These are phyloP conservation scores for Lutra lutra DNA, from an alignment of 2,797 vertebrate species.

Conservation along the genomic window DNA sequence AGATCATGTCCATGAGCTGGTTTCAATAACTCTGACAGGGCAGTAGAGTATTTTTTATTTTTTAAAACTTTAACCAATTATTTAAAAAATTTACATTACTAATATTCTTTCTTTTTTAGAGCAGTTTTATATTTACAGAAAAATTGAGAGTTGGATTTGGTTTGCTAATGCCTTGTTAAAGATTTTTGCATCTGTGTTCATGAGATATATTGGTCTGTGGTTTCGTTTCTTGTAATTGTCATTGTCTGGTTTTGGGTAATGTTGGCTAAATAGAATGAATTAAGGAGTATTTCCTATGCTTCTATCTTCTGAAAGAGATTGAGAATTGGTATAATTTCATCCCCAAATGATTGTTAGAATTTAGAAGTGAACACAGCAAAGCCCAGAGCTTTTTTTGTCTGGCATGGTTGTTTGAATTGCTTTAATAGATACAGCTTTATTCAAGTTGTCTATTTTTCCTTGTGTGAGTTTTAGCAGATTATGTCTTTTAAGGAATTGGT, in stretches of 20 bases:
- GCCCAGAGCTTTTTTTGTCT: background rate
- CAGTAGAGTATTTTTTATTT: slow-evolving; percentile 89
- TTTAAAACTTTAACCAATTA: slow-evolving; percentile 17
- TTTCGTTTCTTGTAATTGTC: background rate
- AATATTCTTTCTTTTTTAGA: background rate
- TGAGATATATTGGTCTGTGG: background rate
- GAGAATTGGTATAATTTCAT: background rate
- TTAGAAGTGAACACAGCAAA: background rate
- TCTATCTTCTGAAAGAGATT: background rate
- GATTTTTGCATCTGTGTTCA: background rate
- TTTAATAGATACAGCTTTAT: background rate
- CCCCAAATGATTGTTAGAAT: background rate
- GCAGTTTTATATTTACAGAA: background rate
- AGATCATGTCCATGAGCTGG: slow-evolving; percentile 94
- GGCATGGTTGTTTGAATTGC: background rate
- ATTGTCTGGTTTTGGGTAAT: background rate
- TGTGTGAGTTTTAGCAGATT: background rate
- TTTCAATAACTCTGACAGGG: slow-evolving; percentile 95
- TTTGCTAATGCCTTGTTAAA: background rate
- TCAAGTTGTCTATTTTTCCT: background rate
- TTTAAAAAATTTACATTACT: background rate
- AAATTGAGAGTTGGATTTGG: background rate
- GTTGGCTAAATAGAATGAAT: background rate
- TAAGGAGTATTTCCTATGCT: background rate
- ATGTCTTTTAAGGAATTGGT: background rate